phyloP scores from a whole-genome alignment of 2,888 invertebrate species.

The Melangyna quadrimaculata region DNA sequence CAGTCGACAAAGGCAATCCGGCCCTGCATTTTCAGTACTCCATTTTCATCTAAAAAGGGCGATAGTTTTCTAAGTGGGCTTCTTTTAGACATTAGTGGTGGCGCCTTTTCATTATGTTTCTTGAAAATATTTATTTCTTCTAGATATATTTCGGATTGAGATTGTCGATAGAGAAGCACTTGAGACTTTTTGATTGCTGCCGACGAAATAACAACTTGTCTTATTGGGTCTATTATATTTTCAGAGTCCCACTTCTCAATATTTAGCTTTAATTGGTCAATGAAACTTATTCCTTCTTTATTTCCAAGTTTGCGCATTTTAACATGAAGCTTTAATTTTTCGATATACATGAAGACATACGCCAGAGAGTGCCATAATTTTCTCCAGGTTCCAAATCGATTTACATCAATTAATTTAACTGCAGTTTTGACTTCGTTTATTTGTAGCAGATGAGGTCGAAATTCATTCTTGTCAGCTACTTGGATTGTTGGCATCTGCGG shows the following conservation, averaged over 20 bases:
- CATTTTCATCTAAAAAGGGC: background rate
- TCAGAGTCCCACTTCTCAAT: too few relatives aligned
- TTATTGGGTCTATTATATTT: too few relatives aligned
- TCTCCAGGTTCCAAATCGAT: too few relatives aligned
- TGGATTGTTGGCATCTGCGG: background rate
- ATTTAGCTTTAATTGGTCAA: background rate
- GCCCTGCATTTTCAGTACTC: background rate
- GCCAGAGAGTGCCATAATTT: too few relatives aligned
- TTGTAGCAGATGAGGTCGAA: background rate
- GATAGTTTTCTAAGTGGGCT: background rate
- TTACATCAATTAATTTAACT: background rate
- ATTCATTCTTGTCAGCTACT: background rate
- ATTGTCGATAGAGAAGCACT: background rate
- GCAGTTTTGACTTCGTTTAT: background rate
- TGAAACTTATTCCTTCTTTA: too few relatives aligned
- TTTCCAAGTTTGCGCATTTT: too few relatives aligned
- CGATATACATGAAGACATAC: too few relatives aligned
- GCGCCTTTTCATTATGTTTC: too few relatives aligned
- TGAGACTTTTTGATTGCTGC: background rate
- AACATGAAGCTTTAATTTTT: background rate
- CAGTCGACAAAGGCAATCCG: background rate
- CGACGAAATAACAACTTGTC: background rate
- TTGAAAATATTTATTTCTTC: background rate
- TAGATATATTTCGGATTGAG: background rate
- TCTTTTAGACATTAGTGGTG: background rate